Percentiles rank a stretch among this genome's conserved stretches.
phyloP scores from a whole-genome alignment of 2,113 vertebrate genomes.

The Chelonoidis abingdonii region DNA sequence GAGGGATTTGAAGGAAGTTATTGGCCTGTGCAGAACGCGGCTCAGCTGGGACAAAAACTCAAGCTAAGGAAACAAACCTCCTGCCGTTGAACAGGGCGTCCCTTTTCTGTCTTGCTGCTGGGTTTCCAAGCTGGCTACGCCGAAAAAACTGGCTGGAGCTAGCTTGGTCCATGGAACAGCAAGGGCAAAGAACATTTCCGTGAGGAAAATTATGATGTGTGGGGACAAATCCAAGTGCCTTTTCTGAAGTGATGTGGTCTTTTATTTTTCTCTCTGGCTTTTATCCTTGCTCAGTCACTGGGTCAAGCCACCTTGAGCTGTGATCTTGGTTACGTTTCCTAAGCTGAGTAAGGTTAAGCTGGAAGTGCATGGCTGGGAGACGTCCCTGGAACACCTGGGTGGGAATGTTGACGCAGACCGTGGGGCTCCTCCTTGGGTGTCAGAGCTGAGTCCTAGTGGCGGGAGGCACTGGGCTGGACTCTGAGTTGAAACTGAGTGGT shows the following conservation, averaged over 20 bases:
- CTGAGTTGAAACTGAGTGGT: background rate
- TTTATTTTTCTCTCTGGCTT: background rate
- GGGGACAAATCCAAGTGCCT: background rate
- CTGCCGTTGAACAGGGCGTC: fast-evolving
- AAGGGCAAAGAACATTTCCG: background rate
- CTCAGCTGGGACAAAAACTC: background rate
- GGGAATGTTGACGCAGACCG: conserved; percentile 71
- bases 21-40: conserved; percentile 32
- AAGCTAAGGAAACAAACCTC: background rate
- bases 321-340: background rate
- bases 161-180: fast-evolving
- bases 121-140: background rate
- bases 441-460: background rate
- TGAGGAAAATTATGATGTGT: background rate
- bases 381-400: conserved; percentile 70
- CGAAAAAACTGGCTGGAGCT: background rate
- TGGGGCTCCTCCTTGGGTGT: background rate
- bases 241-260: background rate
- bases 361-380: conserved; percentile 14
- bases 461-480: background rate
- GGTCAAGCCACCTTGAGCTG: background rate
- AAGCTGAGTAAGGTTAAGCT: background rate
- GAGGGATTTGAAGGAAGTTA: conserved; percentile 41
- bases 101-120: background rate
- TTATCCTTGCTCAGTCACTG: fast-evolving